Base-by-base conservation (phyloP, 2,113 vertebrate genomes). In the Galeopterus variegatus region DNA sequence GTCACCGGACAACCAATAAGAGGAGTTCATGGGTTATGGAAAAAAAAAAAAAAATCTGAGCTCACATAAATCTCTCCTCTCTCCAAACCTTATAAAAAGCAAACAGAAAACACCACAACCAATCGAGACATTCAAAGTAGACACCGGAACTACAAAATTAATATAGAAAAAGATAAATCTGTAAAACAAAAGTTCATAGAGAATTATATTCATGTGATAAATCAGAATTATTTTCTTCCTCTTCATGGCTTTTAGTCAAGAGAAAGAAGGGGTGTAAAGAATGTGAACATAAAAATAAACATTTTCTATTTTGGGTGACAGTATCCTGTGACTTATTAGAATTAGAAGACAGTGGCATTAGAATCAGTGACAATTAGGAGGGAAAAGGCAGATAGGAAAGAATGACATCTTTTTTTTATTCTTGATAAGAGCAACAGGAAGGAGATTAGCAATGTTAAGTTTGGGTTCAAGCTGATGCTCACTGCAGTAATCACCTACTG, bases 401-500 rank as follows among this genome's bases (percentile, higher is more conserved):
- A 36, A 70, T 24, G 41, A 21, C 24, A 5, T 69, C 58, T 92
- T 94, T 72, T 54, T 58, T 33, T 76, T 79, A 41, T 4, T 41
- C 3, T 67, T 88, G 50, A 54, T 84, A 65, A 94, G 97, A 90
- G 10, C 85, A 76, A n/a, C 41, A 48, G 62, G 56, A 89, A 96
- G 65, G 41, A 88, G 80, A 56, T 3, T 31, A 72, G n/a, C 76
- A 84, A 41, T 41, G 41, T 36, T 96, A 95, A 95, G 82, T 94
- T 93, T 97, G 96, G 94, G 93, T 64, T 95, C 75, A 90, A 95
- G 88, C 94, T 72, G 92, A 94, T 97, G 97, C 82, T 97, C 98
- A 76, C 87, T 90, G 88, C 91, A 95, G 33, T 96, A 98, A 98
- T 98, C 98, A 97, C 95, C 97, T 96, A 94, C 41, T 33, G 45